These are phyloP conservation scores for Exocentrus adspersus DNA, from an alignment of 2,888 invertebrate genomes.

Conservation along the genomic window DNA sequence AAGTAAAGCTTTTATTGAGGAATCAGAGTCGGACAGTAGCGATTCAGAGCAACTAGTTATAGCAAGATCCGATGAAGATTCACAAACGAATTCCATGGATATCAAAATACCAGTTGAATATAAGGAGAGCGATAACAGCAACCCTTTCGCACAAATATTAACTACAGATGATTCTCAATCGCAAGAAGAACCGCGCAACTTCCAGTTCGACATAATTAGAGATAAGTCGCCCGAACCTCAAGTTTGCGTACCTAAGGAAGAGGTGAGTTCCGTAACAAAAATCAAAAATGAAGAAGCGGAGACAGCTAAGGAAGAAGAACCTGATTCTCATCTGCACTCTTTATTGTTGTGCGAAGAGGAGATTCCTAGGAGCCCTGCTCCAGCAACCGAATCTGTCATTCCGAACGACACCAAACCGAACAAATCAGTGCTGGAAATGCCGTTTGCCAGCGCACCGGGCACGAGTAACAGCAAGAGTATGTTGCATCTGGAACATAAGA, in stretches of 20 bases:
- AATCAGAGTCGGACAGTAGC: constrained; percentile 72
- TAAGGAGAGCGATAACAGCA: constrained; percentile 54
- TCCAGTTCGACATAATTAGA: constrained; percentile 54
- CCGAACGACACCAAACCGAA: constrained; percentile 61
- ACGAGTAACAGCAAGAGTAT: constrained; percentile 62
- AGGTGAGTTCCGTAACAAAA: constrained; percentile 36
- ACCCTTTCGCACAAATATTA: constrained; percentile 45
- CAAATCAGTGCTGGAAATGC: constrained; percentile 71
- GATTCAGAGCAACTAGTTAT: constrained; percentile 74
- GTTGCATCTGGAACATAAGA: constrained; percentile 41
- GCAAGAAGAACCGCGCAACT: constrained; percentile 54
- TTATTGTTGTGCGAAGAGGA: constrained; percentile 88
- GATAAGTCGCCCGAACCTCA: constrained; percentile 44
- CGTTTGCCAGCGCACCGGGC: constrained; percentile 75
- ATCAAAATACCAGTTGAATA: constrained; percentile 48
- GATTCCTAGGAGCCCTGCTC: constrained; percentile 89
- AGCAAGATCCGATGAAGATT: constrained; percentile 62
- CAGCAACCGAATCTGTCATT: constrained; percentile 64
- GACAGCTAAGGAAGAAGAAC: constrained; percentile 61
- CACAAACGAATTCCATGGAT: constrained; percentile 50
- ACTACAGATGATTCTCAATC: constrained; percentile 55
- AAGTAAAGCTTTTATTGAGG: constrained; percentile 66
- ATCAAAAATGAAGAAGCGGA: constrained; percentile 40
- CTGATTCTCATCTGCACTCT: constrained; percentile 75
- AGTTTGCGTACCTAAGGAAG: constrained; percentile 48